Percentiles rank a stretch among this genome's conserved stretches.
These are phyloP conservation scores for Hucho hucho DNA, from an alignment of 2,113 vertebrate species.

Conservation along the genomic window DNA sequence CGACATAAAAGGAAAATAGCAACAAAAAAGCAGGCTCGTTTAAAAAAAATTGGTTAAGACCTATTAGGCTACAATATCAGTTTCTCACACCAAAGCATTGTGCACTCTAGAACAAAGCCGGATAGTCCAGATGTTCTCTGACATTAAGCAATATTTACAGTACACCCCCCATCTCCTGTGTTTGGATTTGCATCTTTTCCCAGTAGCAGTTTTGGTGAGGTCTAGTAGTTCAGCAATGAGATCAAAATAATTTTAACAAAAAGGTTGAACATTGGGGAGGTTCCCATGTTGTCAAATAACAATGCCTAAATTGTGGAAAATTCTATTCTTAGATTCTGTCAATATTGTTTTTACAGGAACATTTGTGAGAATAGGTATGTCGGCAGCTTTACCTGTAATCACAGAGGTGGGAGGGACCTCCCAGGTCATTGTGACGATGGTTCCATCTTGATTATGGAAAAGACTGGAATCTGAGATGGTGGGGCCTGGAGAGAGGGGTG, in stretches of 20 bases:
- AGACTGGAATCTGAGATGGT: slow-evolving; percentile 62
- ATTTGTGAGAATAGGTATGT: neutral
- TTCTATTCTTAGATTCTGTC: no score
- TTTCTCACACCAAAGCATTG: no score
- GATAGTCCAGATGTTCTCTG: neutral
- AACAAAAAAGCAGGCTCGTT: no score
- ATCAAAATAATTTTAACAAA: neutral
- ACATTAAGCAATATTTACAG: slow-evolving; percentile 45
- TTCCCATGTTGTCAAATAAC: neutral
- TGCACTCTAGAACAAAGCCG: neutral
- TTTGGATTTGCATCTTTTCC: slow-evolving; percentile 27
- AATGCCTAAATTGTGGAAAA: neutral
- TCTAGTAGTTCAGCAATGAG: neutral
- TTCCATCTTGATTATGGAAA: slow-evolving; percentile 52
- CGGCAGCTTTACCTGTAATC: slow-evolving; percentile 62
- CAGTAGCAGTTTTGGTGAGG: neutral
- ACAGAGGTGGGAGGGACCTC: slow-evolving; percentile 61
- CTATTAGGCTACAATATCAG: no score
- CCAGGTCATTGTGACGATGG: slow-evolving; percentile 66
- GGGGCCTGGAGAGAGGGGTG: slow-evolving; percentile 58
- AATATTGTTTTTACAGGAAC: no score
- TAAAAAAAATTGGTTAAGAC: no score
- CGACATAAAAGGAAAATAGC: no score
- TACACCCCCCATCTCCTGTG: slow-evolving; percentile 43
- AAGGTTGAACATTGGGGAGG: neutral